Conservation (phyloP, 2,888 invertebrate genomes). For the Achlya flavicornis region DNA sequence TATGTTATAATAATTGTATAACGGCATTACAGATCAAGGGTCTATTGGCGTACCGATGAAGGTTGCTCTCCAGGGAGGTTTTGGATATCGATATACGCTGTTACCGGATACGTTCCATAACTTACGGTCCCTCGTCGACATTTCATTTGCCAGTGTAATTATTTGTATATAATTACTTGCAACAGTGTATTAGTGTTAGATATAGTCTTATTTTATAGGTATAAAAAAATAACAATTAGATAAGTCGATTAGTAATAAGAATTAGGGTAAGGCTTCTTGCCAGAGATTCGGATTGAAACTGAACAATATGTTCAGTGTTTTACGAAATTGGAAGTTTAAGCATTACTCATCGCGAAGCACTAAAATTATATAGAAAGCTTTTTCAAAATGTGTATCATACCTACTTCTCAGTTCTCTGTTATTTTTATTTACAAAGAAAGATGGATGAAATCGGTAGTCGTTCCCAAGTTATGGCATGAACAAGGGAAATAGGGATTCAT, state of each 20-base stretch:
- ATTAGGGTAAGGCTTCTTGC: too few species aligned
- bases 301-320: background rate
- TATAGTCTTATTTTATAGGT: background rate
- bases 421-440: too few species aligned
- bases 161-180: conserved; percentile 34
- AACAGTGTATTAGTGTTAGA: conserved; percentile 14
- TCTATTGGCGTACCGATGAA: conserved; percentile 40
- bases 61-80: conserved; percentile 48
- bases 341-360: too few species aligned
- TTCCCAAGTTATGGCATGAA: too few species aligned
- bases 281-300: background rate
- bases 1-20: conserved; percentile 16
- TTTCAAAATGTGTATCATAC: too few species aligned
- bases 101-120: conserved; percentile 49
- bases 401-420: too few species aligned
- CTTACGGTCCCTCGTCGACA: conserved; percentile 49
- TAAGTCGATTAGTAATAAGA: too few species aligned
- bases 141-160: conserved; percentile 52
- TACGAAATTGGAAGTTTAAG: too few species aligned
- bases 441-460: too few species aligned
- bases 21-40: conserved; percentile 27
- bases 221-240: too few species aligned
- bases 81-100: conserved; percentile 51
- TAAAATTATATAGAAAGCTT: too few species aligned
- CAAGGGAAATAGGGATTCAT: too few species aligned